Conservation (phyloP, 2,888 invertebrate species). For the Podabrus alpinus region DNA sequence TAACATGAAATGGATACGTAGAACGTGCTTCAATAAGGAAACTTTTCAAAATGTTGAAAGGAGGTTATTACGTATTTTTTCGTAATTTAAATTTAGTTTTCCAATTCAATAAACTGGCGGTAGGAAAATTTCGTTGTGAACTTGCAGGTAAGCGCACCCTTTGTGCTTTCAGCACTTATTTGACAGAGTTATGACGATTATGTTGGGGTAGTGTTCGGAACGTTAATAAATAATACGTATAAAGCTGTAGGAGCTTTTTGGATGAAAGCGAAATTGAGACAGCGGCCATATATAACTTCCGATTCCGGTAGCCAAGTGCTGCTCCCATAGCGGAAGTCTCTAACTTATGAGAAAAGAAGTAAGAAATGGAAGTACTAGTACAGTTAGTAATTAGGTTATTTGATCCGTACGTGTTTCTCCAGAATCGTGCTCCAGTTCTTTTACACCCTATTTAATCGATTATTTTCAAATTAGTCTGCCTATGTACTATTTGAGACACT, state of each 20-base stretch:
- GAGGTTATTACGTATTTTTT: not conserved
- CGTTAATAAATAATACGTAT: slow-evolving; percentile 25
- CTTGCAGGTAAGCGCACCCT: not conserved
- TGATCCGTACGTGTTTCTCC: slow-evolving; percentile 26
- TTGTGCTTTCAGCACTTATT: slow-evolving; percentile 16
- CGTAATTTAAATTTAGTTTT: not conserved
- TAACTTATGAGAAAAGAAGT: slow-evolving; percentile 27
- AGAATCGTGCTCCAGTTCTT: slow-evolving; percentile 11
- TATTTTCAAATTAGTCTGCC: slow-evolving; percentile 18
- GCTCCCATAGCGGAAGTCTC: slow-evolving; percentile 30
- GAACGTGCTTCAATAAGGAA: not conserved
- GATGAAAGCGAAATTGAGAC: slow-evolving; percentile 27
- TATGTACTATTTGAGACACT: not conserved
- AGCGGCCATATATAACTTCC: slow-evolving; percentile 32
- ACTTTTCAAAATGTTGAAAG: not conserved
- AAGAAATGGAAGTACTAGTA: slow-evolving; percentile 33
- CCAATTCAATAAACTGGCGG: not conserved
- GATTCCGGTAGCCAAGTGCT: slow-evolving; percentile 33
- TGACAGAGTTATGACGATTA: slow-evolving; percentile 21
- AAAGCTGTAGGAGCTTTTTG: slow-evolving; percentile 22
- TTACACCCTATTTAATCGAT: slow-evolving; percentile 18
- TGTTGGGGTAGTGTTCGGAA: slow-evolving; percentile 8
- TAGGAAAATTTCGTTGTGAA: not conserved
- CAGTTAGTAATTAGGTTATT: slow-evolving; percentile 36
- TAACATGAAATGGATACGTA: not conserved